Evolutionary conservation across 2,797 vertebrate genomes (phyloP), one percentile per base, ranked within the genome.

Genomic region (Ctenopoma multispine): DNA sequence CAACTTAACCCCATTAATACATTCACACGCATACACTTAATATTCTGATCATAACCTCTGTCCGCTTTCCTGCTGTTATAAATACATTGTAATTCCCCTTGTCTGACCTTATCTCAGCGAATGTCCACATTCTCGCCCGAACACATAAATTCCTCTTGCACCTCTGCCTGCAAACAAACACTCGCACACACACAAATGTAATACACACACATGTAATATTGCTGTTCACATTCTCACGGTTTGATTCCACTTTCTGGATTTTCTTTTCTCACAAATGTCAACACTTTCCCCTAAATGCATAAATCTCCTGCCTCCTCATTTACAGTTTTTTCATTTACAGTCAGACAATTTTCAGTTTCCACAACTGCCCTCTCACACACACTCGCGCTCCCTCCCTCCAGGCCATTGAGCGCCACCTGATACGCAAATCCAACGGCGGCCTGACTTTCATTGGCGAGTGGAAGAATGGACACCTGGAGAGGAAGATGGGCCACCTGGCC

Each of bases 401-500:
- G 98, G 97, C 97, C 75, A 99, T 99, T 69, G 98, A 99, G 87
- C 97, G 96, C 63, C 97, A 99, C 87, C 96, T 99, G 77, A 93
- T 99, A 83, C 96, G 97, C 50, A 99, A 98, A 85, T 99, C 98
- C 70, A 97, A 93, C 23, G 96, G 97, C 24, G 98, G 97, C 4
- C 94, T 99, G 79, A 96, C 96, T 1, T 99, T 98, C 84, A 98
- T 99, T 29, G 98, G 98, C 0, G 97, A 99, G 86, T 99, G 98
- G 98, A 99, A 99, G 91, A 99, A 99, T 0, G 98, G 98, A 4
- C 97, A 99, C 91, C 95, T 99, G 86, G 97, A 99, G 88, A 95
- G 96, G 81, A 99, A 99, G 92, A 99, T 99, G 98, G 98, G 98
- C 60, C 98, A 99, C 89, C 93, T 99, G 92, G 96, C 98, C 50